phyloP scores from a whole-genome alignment of 2,797 vertebrate genomes.

The Heliangelus exortis region DNA sequence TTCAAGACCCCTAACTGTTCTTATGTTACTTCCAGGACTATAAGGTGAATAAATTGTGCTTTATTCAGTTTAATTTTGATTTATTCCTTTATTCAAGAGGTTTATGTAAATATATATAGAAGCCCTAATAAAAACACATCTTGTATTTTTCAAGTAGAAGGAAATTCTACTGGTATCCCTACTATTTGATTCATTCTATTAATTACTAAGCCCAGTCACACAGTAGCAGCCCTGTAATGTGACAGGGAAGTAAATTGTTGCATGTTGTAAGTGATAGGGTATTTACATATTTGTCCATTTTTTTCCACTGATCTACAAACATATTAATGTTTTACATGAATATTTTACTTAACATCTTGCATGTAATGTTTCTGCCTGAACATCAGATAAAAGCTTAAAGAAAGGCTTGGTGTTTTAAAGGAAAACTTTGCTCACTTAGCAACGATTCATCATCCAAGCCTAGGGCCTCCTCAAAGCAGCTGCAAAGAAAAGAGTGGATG shows the following conservation, averaged over 20 bases:
- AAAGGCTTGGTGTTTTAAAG: slow-evolving; percentile 3
- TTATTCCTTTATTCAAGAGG: neutral
- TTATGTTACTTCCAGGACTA: neutral
- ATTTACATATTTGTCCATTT: slow-evolving; percentile 18
- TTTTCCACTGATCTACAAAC: neutral
- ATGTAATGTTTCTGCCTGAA: neutral
- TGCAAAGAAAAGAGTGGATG: slow-evolving; percentile 6
- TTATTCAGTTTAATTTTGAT: neutral
- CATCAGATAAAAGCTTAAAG: slow-evolving; percentile 31
- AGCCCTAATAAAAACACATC: neutral
- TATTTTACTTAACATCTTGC: slow-evolving; percentile 5
- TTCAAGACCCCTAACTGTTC: neutral
- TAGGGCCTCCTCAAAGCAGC: neutral
- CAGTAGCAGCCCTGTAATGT: neutral
- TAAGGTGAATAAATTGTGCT: neutral
- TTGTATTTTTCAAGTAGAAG: neutral
- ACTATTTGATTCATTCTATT: neutral
- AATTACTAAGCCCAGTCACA: slow-evolving; percentile 10
- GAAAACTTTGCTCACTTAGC: slow-evolving; percentile 28
- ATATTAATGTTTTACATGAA: neutral
- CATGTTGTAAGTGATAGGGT: neutral
- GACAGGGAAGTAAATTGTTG: slow-evolving; percentile 1
- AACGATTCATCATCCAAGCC: slow-evolving; percentile 3
- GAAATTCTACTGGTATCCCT: neutral
- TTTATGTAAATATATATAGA: neutral